A percentile compares a stretch with the other conserved stretches of the same genome.
phyloP scores from a whole-genome alignment of 2,888 invertebrate species.

The Parochlus steinenii region DNA sequence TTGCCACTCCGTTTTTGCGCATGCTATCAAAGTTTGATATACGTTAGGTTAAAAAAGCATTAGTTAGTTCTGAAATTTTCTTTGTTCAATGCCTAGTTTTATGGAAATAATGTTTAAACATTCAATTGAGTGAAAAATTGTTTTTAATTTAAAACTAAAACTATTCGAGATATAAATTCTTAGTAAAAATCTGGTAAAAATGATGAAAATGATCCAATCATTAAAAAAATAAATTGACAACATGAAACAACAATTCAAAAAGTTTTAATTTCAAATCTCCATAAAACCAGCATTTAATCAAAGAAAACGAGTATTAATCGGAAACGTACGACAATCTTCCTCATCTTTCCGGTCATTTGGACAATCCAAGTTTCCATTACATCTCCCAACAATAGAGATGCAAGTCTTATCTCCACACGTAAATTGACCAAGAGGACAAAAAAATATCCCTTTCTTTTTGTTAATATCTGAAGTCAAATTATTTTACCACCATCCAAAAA shows the following conservation, averaged over 20 bases:
- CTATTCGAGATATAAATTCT: too few species aligned
- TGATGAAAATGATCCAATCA: too few species aligned
- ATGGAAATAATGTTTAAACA: too few species aligned
- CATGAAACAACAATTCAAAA: too few species aligned
- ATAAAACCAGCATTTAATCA: background rate
- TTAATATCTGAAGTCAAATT: constrained; percentile 10
- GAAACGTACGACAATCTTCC: constrained; percentile 43
- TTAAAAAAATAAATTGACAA: too few species aligned
- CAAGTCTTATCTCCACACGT: constrained; percentile 59
- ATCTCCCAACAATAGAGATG: constrained; percentile 47
- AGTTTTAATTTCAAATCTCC: background rate
- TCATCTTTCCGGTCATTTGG: constrained; percentile 45
- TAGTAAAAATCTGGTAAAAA: too few species aligned
- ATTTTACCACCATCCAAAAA: constrained; percentile 3
- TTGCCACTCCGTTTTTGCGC: constrained; percentile 49
- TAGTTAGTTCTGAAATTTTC: too few species aligned
- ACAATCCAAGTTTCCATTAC: constrained; percentile 61
- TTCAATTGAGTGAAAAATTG: too few species aligned
- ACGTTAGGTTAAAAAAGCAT: too few species aligned
- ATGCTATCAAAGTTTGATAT: too few species aligned
- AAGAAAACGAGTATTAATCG: constrained; percentile 11
- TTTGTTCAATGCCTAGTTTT: too few species aligned
- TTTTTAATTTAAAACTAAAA: too few species aligned
- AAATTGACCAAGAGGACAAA: constrained; percentile 39
- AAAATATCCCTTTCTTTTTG: constrained; percentile 28